A percentile compares a stretch with the other conserved stretches of the same genome.
These are phyloP conservation scores for Hypanus sabinus DNA, from an alignment of 2,113 vertebrate genomes.

Conservation along the genomic window DNA sequence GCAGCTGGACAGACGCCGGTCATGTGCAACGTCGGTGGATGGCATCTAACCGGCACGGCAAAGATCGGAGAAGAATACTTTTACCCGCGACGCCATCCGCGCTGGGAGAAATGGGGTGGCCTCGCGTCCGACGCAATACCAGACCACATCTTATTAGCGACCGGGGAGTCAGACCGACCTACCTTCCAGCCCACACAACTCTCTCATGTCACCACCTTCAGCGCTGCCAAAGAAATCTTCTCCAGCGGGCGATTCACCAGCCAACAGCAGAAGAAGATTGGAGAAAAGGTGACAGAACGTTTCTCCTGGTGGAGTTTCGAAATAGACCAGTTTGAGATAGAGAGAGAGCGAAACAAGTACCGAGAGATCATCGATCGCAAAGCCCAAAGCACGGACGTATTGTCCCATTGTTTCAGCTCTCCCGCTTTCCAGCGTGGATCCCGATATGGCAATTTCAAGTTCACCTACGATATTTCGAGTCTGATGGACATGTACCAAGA, in stretches of 20 bases:
- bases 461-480: background rate
- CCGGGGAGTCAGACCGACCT: background rate
- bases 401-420: background rate
- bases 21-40: background rate
- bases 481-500: background rate
- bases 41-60: background rate
- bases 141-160: background rate
- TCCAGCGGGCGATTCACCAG: background rate
- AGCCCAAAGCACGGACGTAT: too few species aligned
- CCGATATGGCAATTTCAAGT: slow-evolving; percentile 4
- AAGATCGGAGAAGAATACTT: background rate
- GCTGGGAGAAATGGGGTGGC: background rate
- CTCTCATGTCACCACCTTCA: background rate
- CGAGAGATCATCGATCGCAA: background rate
- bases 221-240: background rate
- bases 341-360: background rate
- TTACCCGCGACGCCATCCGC: background rate
- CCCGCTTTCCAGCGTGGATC: background rate
- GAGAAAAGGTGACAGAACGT: accelerated
- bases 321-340: background rate
- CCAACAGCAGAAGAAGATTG: background rate
- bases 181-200: background rate
- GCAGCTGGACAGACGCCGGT: background rate
- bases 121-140: background rate
- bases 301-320: slow-evolving; percentile 7